These are phyloP conservation scores for Neomorphus geoffroyi DNA, from an alignment of 2,797 vertebrate species.

Conservation along the genomic window DNA sequence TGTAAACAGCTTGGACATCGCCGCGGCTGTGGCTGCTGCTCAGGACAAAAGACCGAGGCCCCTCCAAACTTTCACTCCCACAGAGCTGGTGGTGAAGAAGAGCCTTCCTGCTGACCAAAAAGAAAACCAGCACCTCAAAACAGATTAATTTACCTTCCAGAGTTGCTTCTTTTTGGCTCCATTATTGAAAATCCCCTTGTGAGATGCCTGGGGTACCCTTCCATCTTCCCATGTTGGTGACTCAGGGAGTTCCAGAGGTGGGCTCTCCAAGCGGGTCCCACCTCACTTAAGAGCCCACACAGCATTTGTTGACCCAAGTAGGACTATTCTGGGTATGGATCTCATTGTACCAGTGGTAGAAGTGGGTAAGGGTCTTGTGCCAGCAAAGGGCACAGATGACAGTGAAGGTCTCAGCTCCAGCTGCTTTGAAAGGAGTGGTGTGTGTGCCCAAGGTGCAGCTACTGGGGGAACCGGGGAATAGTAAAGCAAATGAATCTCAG, in stretches of 20 bases:
- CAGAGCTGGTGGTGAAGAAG: neutral
- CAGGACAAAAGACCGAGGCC: fast-evolving
- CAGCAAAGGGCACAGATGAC: neutral
- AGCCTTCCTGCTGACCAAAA: neutral
- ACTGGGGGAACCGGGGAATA: fast-evolving
- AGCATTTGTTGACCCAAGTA: neutral
- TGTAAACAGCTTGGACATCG: neutral
- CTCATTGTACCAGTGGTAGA: fast-evolving
- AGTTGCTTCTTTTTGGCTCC: neutral
- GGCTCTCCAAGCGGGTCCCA: neutral
- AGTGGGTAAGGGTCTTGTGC: neutral
- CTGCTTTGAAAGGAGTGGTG: neutral
- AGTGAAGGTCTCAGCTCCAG: neutral
- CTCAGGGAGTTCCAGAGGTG: neutral
- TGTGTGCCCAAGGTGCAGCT: fast-evolving
- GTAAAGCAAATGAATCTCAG: fast-evolving
- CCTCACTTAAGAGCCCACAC: neutral
- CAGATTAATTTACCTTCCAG: neutral
- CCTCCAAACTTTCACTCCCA: neutral
- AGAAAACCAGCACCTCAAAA: neutral
- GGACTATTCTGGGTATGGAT: neutral
- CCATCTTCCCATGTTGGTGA: neutral
- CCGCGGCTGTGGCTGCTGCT: neutral
- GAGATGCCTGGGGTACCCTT: neutral
- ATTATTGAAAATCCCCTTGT: neutral